Evolutionary conservation across 2,113 vertebrate genomes (phyloP).

Genomic region (Ictalurus furcatus): DNA sequence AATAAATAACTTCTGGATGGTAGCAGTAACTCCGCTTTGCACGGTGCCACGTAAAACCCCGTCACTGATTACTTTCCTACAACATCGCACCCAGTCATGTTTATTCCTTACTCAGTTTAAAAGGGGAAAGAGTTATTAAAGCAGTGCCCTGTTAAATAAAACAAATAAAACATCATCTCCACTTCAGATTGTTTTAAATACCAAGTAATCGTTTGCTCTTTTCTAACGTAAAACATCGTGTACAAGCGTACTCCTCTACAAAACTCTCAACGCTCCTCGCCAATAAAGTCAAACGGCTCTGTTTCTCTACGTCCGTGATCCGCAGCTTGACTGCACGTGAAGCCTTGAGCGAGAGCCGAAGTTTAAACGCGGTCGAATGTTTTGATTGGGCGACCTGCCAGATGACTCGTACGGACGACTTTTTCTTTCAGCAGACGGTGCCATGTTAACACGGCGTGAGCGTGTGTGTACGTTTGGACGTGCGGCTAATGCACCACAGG

Average conservation of each 20-base stretch:
- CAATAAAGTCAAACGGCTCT: background rate
- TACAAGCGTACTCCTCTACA: background rate
- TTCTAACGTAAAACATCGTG: background rate
- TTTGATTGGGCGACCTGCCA: conserved; percentile 7
- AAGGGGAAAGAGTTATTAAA: background rate
- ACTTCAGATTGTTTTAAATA: background rate
- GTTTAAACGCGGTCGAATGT: conserved; percentile 9
- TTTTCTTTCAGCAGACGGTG: background rate
- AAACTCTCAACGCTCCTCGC: background rate
- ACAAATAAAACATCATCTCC: background rate
- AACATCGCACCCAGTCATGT: background rate
- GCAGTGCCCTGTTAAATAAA: background rate
- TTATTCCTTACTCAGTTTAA: background rate
- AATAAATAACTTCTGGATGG: background rate
- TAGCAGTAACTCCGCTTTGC: background rate
- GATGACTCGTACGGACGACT: background rate
- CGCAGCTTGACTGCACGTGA: background rate
- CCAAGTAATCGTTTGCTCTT: background rate
- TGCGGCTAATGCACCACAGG: conserved; percentile 14
- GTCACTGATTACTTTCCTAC: background rate
- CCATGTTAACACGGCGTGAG: conserved; percentile 18
- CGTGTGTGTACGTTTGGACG: conserved; percentile 2
- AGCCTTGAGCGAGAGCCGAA: background rate
- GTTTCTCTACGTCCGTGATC: background rate
- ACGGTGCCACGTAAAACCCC: background rate